These are phyloP conservation scores for Watsonalla cultraria DNA, from an alignment of 2,888 invertebrate species.

Conservation along the genomic window DNA sequence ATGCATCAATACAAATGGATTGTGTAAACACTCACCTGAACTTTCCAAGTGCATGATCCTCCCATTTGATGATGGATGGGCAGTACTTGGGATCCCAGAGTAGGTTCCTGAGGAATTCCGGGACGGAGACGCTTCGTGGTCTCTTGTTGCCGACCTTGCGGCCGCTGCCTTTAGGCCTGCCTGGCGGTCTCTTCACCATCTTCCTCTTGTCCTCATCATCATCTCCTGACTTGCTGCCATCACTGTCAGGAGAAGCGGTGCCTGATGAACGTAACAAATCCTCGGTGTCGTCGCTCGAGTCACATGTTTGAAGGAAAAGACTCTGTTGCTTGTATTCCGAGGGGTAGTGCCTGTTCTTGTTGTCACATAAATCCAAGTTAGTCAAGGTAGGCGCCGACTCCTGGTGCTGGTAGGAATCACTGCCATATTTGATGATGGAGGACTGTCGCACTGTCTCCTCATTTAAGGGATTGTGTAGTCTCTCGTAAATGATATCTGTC, in stretches of 20 bases:
- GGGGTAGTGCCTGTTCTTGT: constrained; percentile 48
- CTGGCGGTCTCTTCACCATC: constrained; percentile 73
- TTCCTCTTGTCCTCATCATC: constrained; percentile 73
- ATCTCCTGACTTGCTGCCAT: constrained; percentile 64
- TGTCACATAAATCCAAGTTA: constrained; percentile 57
- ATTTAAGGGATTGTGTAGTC: constrained; percentile 50
- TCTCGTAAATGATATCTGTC: constrained; percentile 57
- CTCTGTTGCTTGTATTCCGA: constrained; percentile 62
- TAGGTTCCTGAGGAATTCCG: constrained; percentile 92
- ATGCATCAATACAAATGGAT: constrained; percentile 8
- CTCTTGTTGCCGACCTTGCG: constrained; percentile 59
- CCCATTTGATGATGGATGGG: constrained; percentile 92
- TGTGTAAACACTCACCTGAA: constrained; percentile 78
- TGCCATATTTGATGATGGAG: constrained; percentile 56
- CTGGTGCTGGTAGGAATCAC: constrained; percentile 48
- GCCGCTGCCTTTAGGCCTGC: constrained; percentile 75
- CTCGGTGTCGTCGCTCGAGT: constrained; percentile 68
- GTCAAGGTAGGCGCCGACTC: constrained; percentile 53
- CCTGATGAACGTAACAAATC: constrained; percentile 57
- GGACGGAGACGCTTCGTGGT: constrained; percentile 79
- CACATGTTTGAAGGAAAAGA: constrained; percentile 40
- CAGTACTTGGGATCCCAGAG: constrained; percentile 86
- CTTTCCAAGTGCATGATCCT: constrained; percentile 88
- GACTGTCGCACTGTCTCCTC: constrained; percentile 54
- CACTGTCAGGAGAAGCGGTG: constrained; percentile 65